phyloP scores from a whole-genome alignment of 1,140 invertebrate genomes.

The Berghia stephanieae region DNA sequence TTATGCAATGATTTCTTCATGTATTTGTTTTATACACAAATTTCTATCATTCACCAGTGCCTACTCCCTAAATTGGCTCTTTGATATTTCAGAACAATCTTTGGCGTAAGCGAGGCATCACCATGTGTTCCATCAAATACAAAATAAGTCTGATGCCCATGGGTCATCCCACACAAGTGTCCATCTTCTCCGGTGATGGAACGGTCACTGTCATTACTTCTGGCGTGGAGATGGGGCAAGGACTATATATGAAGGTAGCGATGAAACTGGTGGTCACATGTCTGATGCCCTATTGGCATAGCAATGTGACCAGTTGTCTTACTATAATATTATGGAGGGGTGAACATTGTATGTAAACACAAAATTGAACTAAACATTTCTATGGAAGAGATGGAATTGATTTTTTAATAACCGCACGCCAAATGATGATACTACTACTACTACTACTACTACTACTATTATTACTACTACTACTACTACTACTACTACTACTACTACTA shows the following conservation, averaged over 20 bases:
- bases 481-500: too few species aligned
- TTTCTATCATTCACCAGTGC: neutral
- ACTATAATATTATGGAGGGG: too few species aligned
- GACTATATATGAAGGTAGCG: constrained; percentile 77
- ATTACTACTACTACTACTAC: too few species aligned
- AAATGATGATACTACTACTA: too few species aligned
- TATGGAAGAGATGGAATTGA: too few species aligned
- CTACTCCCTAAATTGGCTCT: neutral
- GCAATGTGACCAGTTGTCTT: too few species aligned
- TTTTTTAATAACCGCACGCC: too few species aligned
- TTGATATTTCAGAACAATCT: constrained; percentile 33
- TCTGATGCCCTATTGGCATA: too few species aligned
- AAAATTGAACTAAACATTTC: too few species aligned
- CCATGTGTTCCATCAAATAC: constrained; percentile 42
- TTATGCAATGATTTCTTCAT: neutral
- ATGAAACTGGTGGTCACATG: constrained; percentile 74
- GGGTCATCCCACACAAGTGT: constrained; percentile 75
- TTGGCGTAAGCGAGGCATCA: constrained; percentile 44
- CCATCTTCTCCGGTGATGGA: constrained; percentile 78
- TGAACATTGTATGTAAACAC: too few species aligned
- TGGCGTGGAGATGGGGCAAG: constrained; percentile 88
- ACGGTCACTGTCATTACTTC: constrained; percentile 79
- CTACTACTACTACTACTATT: too few species aligned
- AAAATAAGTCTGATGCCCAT: constrained; percentile 12
- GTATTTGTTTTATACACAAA: neutral